Base-by-base conservation (phyloP, 2,888 invertebrate genomes). In the Pegoplata infirma region DNA sequence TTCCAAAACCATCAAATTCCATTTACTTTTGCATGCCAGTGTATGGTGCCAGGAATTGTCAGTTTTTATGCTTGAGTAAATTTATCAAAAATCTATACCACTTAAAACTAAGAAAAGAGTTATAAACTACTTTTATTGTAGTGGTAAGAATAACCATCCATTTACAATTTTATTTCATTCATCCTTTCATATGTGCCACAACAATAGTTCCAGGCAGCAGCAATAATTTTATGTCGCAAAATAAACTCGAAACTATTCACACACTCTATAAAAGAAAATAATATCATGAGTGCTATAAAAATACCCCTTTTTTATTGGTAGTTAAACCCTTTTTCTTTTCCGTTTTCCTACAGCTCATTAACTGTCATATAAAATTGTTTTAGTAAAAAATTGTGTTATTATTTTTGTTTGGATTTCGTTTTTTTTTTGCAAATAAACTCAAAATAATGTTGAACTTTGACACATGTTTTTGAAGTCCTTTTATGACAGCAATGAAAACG, bases 41-140 rank as follows among this genome's bases (percentile, higher is more conserved):
- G n/a, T n/a, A n/a, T n/a, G n/a, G n/a, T n/a, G n/a, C n/a, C n/a
- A 44, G 61, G 55, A 75, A 61, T 49, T 46, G 66, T 63, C 73
- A 61, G 75, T 69, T 79, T 74, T 79, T 66, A 79, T 66, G 69
- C 71, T 49, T 75, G 75, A 71, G 49, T 71, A 61, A 74, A 69
- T 71, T 74, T 53, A 63, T 66, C 12, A 19, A 49, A 53, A 67
- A 55, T 47, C 46, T 40, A 12, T 23, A 14, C 3, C n/a, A n/a
- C n/a, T n/a, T n/a, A 51, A 46, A 23, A 53, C 7, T 25, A 40
- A 53, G 32, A 14, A 25, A 51, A 51, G 49, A 16, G 36, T 44
- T 56, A 67, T 32, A 55, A 49, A 73, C 53, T 23, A 36, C 16
- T 73, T 59, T 14, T 28, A 71, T 74, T 74, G 74, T 66, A 56